Conservation (phyloP, 2,888 invertebrate genomes). For the Stegana nigrithorax region DNA sequence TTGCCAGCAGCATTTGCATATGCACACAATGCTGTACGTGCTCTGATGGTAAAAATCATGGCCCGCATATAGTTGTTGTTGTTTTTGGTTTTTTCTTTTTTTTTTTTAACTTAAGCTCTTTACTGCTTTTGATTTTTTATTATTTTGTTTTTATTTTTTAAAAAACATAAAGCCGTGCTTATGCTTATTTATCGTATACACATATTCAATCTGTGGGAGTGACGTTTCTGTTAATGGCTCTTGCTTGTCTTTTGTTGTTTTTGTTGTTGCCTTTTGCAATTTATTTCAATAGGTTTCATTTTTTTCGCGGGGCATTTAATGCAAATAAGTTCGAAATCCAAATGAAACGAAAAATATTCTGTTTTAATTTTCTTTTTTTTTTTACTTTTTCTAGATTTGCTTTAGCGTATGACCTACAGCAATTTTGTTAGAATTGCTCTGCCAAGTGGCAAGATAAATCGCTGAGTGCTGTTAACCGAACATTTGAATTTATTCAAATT, state of each 20-base stretch:
- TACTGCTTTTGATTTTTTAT: slow-evolving; percentile 20
- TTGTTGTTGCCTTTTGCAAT: slow-evolving; percentile 18
- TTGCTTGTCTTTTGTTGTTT: slow-evolving; percentile 18
- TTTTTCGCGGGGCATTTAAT: neutral
- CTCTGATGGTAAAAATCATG: slow-evolving; percentile 56
- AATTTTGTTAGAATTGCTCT: no score
- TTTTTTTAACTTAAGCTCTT: neutral
- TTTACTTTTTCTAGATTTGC: no score
- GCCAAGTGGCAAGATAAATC: no score
- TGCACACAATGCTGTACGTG: slow-evolving; percentile 39
- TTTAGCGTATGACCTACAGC: no score
- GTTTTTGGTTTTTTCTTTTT: slow-evolving; percentile 9
- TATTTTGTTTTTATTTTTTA: slow-evolving; percentile 47
- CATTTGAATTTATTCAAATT: no score
- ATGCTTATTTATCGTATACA: slow-evolving; percentile 1
- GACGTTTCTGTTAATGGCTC: no score
- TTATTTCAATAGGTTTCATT: slow-evolving; percentile 1
- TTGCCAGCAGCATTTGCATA: slow-evolving; percentile 8
- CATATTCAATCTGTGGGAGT: no score
- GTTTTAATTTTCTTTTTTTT: slow-evolving; percentile 27
- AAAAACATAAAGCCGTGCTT: slow-evolving; percentile 24
- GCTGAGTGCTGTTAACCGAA: no score
- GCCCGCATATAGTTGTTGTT: slow-evolving; percentile 47
- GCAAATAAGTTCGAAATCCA: no score
- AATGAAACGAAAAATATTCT: no score